Evolutionary conservation across 2,888 invertebrate genomes (phyloP).

Genomic region (Euspilapteryx auroguttella): DNA sequence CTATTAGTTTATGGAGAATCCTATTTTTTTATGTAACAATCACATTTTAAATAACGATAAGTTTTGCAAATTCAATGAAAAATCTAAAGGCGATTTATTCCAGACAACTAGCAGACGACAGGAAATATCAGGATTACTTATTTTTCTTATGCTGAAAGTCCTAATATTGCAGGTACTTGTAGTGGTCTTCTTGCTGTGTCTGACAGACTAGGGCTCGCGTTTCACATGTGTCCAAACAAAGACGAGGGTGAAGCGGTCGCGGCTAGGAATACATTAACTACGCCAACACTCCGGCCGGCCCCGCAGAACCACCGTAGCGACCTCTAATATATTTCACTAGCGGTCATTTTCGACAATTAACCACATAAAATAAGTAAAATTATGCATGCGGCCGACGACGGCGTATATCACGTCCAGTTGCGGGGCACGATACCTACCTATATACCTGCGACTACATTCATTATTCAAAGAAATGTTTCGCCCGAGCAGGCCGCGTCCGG

Average conservation of each 20-base stretch:
- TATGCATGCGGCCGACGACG: constrained; percentile 61
- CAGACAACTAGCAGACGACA: too few relatives aligned
- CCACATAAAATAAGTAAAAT: constrained; percentile 62
- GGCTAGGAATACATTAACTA: constrained; percentile 44
- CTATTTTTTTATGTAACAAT: too few relatives aligned
- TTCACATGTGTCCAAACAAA: constrained; percentile 24
- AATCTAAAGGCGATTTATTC: too few relatives aligned
- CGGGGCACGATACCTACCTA: constrained; percentile 52
- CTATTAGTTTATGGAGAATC: too few relatives aligned
- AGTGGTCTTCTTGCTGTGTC: too few relatives aligned
- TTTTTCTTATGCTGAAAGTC: too few relatives aligned
- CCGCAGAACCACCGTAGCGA: constrained; percentile 36
- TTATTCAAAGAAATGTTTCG: constrained; percentile 62
- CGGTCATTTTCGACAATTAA: constrained; percentile 63
- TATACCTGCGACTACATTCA: constrained; percentile 30
- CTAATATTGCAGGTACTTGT: too few relatives aligned
- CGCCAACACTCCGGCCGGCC: constrained; percentile 14
- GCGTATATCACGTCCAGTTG: constrained; percentile 62
- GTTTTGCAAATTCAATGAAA: too few relatives aligned
- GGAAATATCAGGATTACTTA: too few relatives aligned
- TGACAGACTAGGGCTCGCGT: too few relatives aligned
- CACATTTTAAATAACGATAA: too few relatives aligned
- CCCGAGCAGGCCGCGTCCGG: constrained; percentile 48
- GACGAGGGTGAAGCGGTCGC: constrained; percentile 14
- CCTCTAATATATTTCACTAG: constrained; percentile 55